Percentiles rank a stretch among this genome's conserved stretches.
Conservation (phyloP, 2,113 vertebrate species). For the Danio rerio region DNA sequence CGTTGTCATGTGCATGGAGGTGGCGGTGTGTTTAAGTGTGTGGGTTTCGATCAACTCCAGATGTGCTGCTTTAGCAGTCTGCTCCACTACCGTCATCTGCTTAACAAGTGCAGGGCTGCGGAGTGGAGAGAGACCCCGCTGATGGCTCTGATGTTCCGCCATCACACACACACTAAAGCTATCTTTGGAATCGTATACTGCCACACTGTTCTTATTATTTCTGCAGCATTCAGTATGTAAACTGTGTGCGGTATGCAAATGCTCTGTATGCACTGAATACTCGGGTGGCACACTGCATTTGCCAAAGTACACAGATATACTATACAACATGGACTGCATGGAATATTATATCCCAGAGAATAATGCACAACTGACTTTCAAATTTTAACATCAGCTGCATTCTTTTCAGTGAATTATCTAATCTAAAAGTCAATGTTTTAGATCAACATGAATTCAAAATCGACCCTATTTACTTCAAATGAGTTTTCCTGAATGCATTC, state of each 20-base stretch:
- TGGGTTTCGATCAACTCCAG: constrained; percentile 54
- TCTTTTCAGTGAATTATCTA: neutral
- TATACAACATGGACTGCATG: neutral
- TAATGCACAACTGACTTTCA: neutral
- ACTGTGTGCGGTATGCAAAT: neutral
- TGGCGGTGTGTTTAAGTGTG: constrained; percentile 16
- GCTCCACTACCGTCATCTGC: constrained; percentile 26
- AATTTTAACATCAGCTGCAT: neutral
- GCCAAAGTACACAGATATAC: constrained; percentile 2
- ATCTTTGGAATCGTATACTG: neutral
- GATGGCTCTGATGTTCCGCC: constrained; percentile 36
- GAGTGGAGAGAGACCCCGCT: neutral
- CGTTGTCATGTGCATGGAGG: constrained; percentile 3
- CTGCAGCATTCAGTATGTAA: neutral
- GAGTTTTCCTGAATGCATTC: neutral
- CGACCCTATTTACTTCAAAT: neutral
- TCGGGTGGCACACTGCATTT: neutral
- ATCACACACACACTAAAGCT: neutral
- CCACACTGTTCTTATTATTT: neutral
- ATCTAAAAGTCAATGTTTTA: neutral
- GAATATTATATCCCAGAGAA: neutral
- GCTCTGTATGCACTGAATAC: neutral
- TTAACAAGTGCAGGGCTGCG: constrained; percentile 54
- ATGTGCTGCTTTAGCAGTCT: constrained; percentile 49
- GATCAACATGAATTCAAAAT: neutral